Conservation (phyloP, 2,888 invertebrate species). For the Chrysopilus asiliformis region DNA sequence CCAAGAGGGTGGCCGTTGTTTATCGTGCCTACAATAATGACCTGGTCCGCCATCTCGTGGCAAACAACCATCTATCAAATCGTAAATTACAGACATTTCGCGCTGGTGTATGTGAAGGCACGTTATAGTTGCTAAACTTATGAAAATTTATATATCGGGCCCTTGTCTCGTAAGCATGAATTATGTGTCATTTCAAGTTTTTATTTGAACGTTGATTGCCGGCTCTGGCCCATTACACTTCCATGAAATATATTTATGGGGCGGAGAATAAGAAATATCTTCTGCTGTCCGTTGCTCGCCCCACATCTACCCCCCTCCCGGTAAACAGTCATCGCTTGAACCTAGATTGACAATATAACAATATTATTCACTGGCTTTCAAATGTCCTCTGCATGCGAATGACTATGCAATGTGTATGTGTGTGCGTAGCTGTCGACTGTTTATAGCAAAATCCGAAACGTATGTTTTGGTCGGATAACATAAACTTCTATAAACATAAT, state of each 20-base stretch:
- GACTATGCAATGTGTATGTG: too few species aligned
- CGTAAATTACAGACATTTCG: not conserved
- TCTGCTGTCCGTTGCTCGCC: too few species aligned
- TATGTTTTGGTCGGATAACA: too few species aligned
- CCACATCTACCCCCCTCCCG: too few species aligned
- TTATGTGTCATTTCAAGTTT: slow-evolving; percentile 19
- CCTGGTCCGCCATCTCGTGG: not conserved
- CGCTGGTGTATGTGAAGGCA: not conserved
- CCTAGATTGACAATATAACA: too few species aligned
- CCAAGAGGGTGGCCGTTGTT: not conserved
- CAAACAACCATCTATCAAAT: not conserved
- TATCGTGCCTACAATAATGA: not conserved
- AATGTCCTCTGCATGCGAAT: too few species aligned
- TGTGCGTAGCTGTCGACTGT: too few species aligned
- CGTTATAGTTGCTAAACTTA: not conserved
- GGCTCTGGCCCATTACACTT: slow-evolving; percentile 8
- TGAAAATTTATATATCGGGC: not conserved
- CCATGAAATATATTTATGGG: not conserved
- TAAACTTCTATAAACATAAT: not conserved
- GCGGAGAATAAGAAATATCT: too few species aligned
- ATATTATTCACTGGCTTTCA: too few species aligned
- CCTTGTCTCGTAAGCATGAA: slow-evolving; percentile 17
- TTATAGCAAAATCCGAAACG: too few species aligned
- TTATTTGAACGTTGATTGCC: slow-evolving; percentile 19
- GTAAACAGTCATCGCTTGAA: too few species aligned